Conservation (phyloP, 1,140 invertebrate species). For the Drosophila trapezifrons region DNA sequence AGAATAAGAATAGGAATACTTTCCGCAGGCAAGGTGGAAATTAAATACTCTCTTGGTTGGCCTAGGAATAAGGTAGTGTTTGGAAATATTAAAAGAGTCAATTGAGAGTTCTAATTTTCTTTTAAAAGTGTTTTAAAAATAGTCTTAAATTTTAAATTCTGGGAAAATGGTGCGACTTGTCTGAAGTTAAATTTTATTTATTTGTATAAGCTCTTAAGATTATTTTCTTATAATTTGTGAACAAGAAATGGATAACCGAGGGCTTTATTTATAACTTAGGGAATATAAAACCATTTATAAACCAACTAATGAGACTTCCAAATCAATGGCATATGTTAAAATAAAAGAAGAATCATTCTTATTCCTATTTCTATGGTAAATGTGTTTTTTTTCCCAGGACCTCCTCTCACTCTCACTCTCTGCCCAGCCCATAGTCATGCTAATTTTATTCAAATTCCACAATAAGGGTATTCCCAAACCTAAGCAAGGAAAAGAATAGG, state of each 20-base stretch:
- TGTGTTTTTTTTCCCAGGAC: neutral
- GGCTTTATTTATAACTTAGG: neutral
- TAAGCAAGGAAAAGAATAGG: constrained; percentile 9
- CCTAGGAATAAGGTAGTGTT: too few species aligned
- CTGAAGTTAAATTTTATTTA: too few species aligned
- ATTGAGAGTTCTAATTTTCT: too few species aligned
- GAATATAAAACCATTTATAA: neutral
- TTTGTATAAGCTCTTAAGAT: too few species aligned
- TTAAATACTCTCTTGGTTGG: constrained; percentile 14
- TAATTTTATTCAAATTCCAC: constrained; percentile 38
- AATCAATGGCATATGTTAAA: neutral
- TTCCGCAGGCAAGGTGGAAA: neutral
- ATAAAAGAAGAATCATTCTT: neutral
- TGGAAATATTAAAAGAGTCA: too few species aligned
- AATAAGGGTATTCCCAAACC: constrained; percentile 23
- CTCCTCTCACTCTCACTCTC: neutral
- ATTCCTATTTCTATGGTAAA: neutral
- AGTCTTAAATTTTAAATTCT: too few species aligned
- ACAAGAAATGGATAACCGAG: neutral
- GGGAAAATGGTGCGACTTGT: too few species aligned
- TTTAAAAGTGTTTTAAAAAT: too few species aligned
- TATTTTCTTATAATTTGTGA: too few species aligned
- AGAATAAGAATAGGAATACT: neutral
- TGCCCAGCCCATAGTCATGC: constrained; percentile 7
- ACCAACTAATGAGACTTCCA: neutral